Percentiles rank a stretch among this genome's conserved stretches.
These are phyloP conservation scores for Suricata suricatta DNA, from an alignment of 2,113 vertebrate species.

Conservation along the genomic window DNA sequence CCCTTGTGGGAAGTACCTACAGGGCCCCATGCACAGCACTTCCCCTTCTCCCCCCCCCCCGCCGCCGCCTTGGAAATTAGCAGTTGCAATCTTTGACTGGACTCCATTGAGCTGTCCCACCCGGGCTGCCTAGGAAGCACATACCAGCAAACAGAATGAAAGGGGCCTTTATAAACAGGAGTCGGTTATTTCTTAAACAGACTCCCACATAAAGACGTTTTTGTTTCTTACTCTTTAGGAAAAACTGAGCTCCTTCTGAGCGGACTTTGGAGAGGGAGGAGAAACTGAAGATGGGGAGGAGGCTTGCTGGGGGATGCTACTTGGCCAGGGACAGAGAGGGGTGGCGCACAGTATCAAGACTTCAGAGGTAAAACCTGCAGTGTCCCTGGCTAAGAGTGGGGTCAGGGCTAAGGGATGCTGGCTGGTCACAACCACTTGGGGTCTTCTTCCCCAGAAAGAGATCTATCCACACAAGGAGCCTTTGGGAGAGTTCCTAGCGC, in stretches of 20 bases:
- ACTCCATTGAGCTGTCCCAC: constrained; percentile 1
- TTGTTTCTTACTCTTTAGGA: constrained; percentile 71
- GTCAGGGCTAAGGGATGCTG: background rate
- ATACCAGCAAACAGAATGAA: constrained; percentile 60
- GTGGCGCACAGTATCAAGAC: too few species aligned
- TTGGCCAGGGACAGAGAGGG: background rate
- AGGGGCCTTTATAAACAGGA: constrained; percentile 64
- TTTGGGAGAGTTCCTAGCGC: background rate
- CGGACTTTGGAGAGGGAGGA: constrained; percentile 15
- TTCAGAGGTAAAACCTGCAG: background rate
- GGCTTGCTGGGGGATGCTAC: background rate
- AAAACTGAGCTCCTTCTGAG: constrained; percentile 63
- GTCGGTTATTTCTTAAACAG: constrained; percentile 64
- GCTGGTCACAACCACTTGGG: background rate
- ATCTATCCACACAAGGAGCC: too few species aligned
- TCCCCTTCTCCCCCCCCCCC: background rate
- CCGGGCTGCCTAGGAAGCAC: constrained; percentile 62
- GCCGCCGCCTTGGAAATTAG: background rate
- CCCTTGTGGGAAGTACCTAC: background rate
- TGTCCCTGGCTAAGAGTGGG: background rate
- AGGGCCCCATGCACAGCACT: background rate
- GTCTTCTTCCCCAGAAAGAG: background rate
- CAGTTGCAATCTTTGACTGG: background rate
- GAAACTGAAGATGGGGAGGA: background rate
- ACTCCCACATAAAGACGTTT: constrained; percentile 70